Base-by-base conservation (phyloP, 30 jellyfish, hydroid and myxozoan species). In the Cassiopea xamachana region DNA sequence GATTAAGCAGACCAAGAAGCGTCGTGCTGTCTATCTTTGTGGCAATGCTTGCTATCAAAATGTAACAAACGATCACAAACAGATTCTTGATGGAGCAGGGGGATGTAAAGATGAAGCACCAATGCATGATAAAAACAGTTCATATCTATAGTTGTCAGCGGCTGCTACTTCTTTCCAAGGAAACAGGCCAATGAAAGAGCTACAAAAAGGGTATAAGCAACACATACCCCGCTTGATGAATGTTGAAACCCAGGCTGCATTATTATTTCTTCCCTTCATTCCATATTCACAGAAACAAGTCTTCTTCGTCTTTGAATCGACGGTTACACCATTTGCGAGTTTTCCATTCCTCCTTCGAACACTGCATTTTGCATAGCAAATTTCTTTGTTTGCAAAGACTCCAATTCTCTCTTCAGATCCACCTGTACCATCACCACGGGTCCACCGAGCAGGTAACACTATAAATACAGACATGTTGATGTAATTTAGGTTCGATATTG, bases 321-420 rank as follows among this genome's bases (percentile, higher is more conserved):
- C 95, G 68, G 95, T 88, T 1, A 71, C 95, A 4, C 95, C 95
- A 79, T 88, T 88, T 16, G 95, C 95, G 1, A 58, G 87, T 82
- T 88, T 73, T 48, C 95, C 95, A 18, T 79, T 79, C 73, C 45
- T 88, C 61, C 61, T 68, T 70, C 86, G 49, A 2, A 67, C 90
- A 51, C 90, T 79, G 87, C 95, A 88, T 45, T 79, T 88, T 60
- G 87, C 87, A 58, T 88, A 88, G 58, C 95, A 88, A 27, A 46
- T 60, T 61, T 88, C 95, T 76, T 79, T 88, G 87, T 79, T 78
- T 78, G 95, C 87, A 50, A 88, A 79, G 6, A 48, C 49, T 4
- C 95, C 95, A 45, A 88, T 79, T 70, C 72, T 88, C 77, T 78
- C 86, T 45, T 88, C 95, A 46, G 77, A 17, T 6, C 95, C 95